phyloP scores from a whole-genome alignment of 1,140 invertebrate genomes.

The Zaprionus vittiger region DNA sequence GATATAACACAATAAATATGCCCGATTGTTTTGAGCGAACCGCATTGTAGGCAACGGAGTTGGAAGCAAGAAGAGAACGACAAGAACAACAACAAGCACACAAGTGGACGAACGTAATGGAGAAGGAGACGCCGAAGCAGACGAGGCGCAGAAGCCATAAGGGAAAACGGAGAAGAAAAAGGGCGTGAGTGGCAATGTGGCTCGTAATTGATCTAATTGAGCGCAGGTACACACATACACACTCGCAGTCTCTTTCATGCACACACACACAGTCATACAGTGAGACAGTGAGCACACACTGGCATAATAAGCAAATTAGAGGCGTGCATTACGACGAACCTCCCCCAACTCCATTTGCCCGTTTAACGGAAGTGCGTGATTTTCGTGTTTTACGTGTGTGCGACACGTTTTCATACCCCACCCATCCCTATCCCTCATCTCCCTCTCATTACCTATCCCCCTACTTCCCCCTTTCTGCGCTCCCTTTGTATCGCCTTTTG shows the following conservation, averaged over 20 bases:
- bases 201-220: constrained; percentile 77
- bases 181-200: constrained; percentile 71
- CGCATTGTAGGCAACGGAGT: constrained; percentile 41
- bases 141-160: constrained; percentile 17
- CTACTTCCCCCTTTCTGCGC: background rate
- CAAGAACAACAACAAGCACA: constrained; percentile 18
- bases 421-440: background rate
- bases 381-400: constrained; percentile 68
- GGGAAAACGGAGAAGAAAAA: constrained; percentile 47
- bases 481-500: constrained; percentile 21
- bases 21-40: constrained; percentile 34
- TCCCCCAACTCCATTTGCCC: constrained; percentile 21
- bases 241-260: background rate
- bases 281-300: constrained; percentile 13
- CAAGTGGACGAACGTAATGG: constrained; percentile 34
- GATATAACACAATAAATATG: constrained; percentile 34
- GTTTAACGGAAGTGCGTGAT: constrained; percentile 75
- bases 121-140: constrained; percentile 30
- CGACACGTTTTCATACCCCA: constrained; percentile 55
- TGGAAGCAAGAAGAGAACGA: constrained; percentile 26
- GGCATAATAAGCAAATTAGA: constrained; percentile 56
- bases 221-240: constrained; percentile 56
- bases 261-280: background rate
- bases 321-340: constrained; percentile 31
- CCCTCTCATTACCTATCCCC: constrained; percentile 21